phyloP scores from a whole-genome alignment of 2,113 vertebrate species.

The Lagenorhynchus albirostris region DNA sequence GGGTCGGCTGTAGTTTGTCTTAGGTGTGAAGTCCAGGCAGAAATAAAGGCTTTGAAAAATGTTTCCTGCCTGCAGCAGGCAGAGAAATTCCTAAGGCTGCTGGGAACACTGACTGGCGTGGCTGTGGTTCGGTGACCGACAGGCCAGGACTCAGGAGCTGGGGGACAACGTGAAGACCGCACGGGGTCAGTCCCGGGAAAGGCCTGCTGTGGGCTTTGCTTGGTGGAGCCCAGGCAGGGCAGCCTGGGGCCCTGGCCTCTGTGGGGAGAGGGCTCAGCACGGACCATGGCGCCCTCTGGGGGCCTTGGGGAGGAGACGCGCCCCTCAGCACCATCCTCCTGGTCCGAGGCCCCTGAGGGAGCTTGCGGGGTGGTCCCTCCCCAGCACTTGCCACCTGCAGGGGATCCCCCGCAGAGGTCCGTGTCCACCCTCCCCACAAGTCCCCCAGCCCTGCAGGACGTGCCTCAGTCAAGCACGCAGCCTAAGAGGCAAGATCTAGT shows the following conservation, averaged over 20 bases:
- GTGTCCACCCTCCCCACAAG: not conserved
- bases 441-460: not conserved
- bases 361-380: not conserved
- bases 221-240: not conserved
- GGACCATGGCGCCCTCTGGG: constrained; percentile 26
- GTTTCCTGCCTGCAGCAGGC: not conserved
- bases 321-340: fast-evolving
- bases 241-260: not conserved
- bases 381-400: not conserved
- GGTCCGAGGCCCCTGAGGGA: not conserved
- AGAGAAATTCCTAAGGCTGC: not conserved
- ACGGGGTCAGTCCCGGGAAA: not conserved
- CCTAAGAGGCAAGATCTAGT: not conserved
- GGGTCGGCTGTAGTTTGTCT: not conserved
- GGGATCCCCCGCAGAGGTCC: not conserved
- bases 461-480: too few species aligned
- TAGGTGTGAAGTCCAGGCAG: not conserved
- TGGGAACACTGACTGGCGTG: not conserved
- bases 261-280: fast-evolving
- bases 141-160: not conserved
- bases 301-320: not conserved
- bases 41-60: not conserved
- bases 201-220: not conserved
- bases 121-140: not conserved
- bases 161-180: not conserved